Conservation (phyloP, 2,113 vertebrate genomes). For the Tichodroma muraria region DNA sequence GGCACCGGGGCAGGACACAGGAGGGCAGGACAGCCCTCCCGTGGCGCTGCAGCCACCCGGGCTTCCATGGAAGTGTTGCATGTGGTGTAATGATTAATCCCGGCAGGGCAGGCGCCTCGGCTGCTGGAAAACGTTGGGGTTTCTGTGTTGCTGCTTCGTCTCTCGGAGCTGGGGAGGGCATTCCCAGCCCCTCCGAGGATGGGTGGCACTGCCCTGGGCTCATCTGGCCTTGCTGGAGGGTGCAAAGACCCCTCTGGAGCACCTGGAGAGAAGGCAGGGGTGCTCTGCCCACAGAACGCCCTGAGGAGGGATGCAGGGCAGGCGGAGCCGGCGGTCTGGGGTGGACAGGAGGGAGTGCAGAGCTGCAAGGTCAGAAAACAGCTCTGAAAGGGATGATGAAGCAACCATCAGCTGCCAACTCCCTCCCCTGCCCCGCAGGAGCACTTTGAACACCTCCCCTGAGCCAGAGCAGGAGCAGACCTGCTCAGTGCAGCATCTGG, state of each 20-base stretch:
- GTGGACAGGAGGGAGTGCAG: neutral
- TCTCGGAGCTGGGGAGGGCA: neutral
- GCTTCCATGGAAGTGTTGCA: neutral
- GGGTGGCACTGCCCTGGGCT: neutral
- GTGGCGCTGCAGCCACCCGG: neutral
- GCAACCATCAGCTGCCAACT: neutral
- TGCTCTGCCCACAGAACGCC: neutral
- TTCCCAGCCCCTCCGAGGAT: neutral
- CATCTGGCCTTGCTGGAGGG: neutral
- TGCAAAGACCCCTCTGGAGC: fast-evolving
- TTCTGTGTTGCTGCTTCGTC: neutral
- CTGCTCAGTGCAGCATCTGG: neutral
- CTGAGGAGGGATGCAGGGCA: fast-evolving
- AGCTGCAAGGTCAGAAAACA: neutral
- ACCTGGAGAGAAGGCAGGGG: neutral
- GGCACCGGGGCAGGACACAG: neutral
- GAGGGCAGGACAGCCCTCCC: neutral
- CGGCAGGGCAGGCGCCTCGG: neutral
- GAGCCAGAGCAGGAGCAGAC: neutral
- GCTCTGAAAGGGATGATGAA: neutral
- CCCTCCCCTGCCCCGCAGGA: constrained; percentile 1
- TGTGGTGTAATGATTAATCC: constrained; percentile 24
- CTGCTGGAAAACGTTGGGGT: neutral
- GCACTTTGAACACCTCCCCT: neutral
- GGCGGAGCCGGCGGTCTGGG: neutral